phyloP scores from a whole-genome alignment of 2,113 vertebrate genomes.

The Platysternon megacephalum region DNA sequence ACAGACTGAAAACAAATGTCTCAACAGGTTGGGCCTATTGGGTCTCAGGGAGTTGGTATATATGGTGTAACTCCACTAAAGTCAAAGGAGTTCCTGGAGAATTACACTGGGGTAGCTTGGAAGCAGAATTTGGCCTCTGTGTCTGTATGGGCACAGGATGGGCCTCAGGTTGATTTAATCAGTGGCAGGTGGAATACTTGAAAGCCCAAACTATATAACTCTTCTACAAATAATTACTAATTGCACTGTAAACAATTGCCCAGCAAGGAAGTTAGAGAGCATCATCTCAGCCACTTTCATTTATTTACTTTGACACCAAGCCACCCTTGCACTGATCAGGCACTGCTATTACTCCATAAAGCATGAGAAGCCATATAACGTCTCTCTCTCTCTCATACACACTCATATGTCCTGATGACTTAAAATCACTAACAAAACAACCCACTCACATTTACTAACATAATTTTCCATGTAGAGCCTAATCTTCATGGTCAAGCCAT shows the following conservation, averaged over 20 bases:
- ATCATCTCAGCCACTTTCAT: conserved; percentile 9
- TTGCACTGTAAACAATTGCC: not conserved
- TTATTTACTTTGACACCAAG: conserved; percentile 25
- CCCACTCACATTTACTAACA: not conserved
- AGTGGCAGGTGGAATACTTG: not conserved
- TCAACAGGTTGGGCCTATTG: not conserved
- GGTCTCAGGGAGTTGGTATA: not conserved
- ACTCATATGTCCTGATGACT: not conserved
- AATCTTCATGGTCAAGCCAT: not conserved
- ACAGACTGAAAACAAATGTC: not conserved
- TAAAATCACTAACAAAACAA: not conserved
- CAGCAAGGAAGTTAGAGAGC: not conserved
- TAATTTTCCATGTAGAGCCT: not conserved
- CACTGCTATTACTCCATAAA: conserved; percentile 13
- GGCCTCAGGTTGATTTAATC: not conserved
- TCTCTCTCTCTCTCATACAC: conserved; percentile 4
- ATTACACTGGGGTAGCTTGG: conserved; percentile 5
- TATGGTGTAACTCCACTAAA: not conserved
- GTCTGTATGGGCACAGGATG: not conserved
- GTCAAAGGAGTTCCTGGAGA: not conserved
- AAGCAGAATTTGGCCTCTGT: not conserved
- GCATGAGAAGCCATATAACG: not conserved
- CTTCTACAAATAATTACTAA: not conserved
- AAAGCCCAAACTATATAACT: not conserved
- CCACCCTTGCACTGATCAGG: not conserved